phyloP scores from a whole-genome alignment of 2,113 vertebrate genomes.

The Naja naja region DNA sequence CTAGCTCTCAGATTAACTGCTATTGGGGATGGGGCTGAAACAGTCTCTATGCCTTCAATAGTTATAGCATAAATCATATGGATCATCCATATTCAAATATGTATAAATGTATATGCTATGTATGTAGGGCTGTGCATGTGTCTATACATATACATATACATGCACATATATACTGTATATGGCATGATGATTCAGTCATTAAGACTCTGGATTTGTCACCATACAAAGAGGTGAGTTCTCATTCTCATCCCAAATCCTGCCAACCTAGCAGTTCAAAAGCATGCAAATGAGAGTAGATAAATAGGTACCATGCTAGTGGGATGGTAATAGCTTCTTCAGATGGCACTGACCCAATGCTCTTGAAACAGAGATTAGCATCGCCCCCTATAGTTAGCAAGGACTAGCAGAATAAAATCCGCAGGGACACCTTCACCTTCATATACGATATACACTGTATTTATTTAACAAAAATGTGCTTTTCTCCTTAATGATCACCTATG shows the following conservation, averaged over 20 bases:
- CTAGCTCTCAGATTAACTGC: conserved; percentile 1
- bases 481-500: neutral
- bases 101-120: neutral
- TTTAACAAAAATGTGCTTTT: neutral
- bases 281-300: neutral
- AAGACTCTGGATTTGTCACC: neutral
- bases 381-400: neutral
- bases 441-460: neutral
- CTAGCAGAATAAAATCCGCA: neutral
- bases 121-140: neutral
- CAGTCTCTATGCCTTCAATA: neutral
- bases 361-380: neutral
- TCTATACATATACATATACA: neutral
- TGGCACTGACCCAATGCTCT: neutral
- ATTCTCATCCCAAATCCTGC: neutral
- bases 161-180: neutral
- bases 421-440: neutral
- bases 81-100: neutral
- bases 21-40: neutral
- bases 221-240: neutral
- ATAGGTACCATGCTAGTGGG: neutral
- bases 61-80: neutral
- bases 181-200: neutral
- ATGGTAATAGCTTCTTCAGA: neutral
- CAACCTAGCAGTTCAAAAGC: neutral